Conservation (phyloP, 2,113 vertebrate genomes). For the Polypterus senegalus region DNA sequence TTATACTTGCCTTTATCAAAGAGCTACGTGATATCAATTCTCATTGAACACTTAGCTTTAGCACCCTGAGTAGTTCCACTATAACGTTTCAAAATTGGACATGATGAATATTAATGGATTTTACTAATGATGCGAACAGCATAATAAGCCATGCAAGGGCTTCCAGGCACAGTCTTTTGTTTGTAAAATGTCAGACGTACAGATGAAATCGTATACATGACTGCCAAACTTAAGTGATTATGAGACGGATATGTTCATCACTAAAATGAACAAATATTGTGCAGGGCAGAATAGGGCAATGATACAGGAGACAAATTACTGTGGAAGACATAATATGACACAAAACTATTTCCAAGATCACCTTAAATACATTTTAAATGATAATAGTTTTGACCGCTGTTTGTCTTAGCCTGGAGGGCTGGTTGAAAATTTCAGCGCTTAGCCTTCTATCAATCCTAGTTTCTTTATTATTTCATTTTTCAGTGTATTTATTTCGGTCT, state of each 20-base stretch:
- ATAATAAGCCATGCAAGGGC: constrained; percentile 5
- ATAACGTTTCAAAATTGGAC: background rate
- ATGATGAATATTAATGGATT: constrained; percentile 12
- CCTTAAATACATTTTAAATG: too few species aligned
- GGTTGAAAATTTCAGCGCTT: too few species aligned
- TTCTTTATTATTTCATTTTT: too few species aligned
- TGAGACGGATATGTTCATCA: background rate
- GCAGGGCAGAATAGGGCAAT: background rate
- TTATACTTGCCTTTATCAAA: too few species aligned
- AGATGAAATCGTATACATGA: background rate
- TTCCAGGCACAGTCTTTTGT: background rate
- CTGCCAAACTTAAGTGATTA: background rate
- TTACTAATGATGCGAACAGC: constrained; percentile 3
- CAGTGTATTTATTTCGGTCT: too few species aligned
- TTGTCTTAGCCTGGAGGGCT: too few species aligned
- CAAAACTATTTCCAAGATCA: background rate
- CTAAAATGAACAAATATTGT: background rate
- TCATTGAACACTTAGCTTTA: too few species aligned
- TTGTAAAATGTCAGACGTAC: constrained; percentile 1
- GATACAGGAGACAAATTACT: background rate
- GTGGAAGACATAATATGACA: background rate
- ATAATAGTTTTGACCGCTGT: too few species aligned
- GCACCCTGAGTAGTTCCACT: background rate
- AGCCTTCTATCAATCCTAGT: too few species aligned
- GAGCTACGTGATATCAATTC: too few species aligned